Evolutionary conservation across 2,113 vertebrate species (phyloP), one percentile per base, ranked within the genome.

Genomic region (Cynoglossus semilaevis): DNA sequence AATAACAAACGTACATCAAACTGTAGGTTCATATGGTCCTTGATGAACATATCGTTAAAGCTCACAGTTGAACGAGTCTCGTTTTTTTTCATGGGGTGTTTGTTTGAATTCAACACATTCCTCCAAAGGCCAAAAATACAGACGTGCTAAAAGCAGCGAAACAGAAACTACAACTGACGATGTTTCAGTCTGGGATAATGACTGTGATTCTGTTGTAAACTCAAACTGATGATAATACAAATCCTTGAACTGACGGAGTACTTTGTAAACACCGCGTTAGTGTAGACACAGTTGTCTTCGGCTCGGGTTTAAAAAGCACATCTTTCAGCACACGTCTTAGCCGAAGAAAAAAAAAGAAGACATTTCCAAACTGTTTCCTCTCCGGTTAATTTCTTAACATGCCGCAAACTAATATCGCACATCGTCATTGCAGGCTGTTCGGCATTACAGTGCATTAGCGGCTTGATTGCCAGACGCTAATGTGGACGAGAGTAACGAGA

Each of bases 1-100:
- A n/a, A 82, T 69, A 73, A 83, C 66, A 74, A 77, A 72, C 61
- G 70, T 45, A 70, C 7, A 45, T 40, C 52, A 77, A 74, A 79
- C 49, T 8, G 47, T 44, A 15, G 38, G 38, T 67, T 46, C 55
- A 80, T 68, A 74, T 18, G 61, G 61, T 60, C 44, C 57, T 56
- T 73, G 80, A 83, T 76, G 76, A 82, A 73, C 15, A 43, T 9
- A 58, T 82, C 74, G 64, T 60, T 43, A 70, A 70, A 63, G 43
- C 67, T 74, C 63, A 72, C 64, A 45, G 22, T 50, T 51, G 34
- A 51, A n/a, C n/a, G n/a, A n/a, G n/a, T n/a, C n/a, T n/a, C n/a
- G n/a, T n/a, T n/a, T 29, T 29, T 29, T 29, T 29, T 6, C 22
- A 29, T 29, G 22, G 22, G 22, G n/a, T n/a, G n/a, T n/a, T n/a